These are phyloP conservation scores for Nymphalis c-album DNA, from an alignment of 2,888 invertebrate species.

Conservation along the genomic window DNA sequence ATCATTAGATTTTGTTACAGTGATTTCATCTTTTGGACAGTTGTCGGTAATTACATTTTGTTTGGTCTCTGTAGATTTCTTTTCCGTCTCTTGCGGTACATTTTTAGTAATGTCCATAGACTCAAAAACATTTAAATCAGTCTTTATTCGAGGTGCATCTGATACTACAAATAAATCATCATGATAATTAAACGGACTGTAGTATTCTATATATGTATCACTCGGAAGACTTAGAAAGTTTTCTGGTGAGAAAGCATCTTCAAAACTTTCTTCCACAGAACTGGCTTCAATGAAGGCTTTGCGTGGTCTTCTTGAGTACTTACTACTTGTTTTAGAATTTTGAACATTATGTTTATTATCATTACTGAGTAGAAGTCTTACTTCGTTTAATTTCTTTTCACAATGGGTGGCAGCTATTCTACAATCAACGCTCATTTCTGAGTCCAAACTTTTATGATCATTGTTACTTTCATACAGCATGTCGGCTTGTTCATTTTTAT, in stretches of 20 bases:
- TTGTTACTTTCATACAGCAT: slow-evolving; percentile 44
- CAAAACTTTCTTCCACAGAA: slow-evolving; percentile 61
- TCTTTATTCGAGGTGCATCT: slow-evolving; percentile 53
- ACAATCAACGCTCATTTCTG: slow-evolving; percentile 58
- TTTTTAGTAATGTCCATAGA: slow-evolving; percentile 44
- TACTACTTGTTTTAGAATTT: slow-evolving; percentile 30
- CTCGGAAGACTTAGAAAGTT: slow-evolving; percentile 57
- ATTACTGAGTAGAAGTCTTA: slow-evolving; percentile 52
- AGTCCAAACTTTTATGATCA: slow-evolving; percentile 46
- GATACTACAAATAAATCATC: slow-evolving; percentile 48
- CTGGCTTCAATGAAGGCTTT: slow-evolving; percentile 59
- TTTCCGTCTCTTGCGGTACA: slow-evolving; percentile 24
- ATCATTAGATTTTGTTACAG: slow-evolving; percentile 37
- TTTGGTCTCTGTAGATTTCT: slow-evolving; percentile 15
- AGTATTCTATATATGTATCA: slow-evolving; percentile 52
- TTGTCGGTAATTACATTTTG: slow-evolving; percentile 26
- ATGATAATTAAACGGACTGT: slow-evolving; percentile 51
- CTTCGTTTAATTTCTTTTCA: slow-evolving; percentile 63
- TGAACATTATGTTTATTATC: slow-evolving; percentile 45
- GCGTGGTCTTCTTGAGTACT: slow-evolving; percentile 47
- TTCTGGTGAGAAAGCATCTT: slow-evolving; percentile 67
- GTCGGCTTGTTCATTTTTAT: slow-evolving; percentile 61
- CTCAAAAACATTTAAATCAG: slow-evolving; percentile 46
- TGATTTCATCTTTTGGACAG: slow-evolving; percentile 23
- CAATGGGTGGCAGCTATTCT: slow-evolving; percentile 58